Conservation (phyloP, 2,888 invertebrate species). For the Cyaniris semiargus region DNA sequence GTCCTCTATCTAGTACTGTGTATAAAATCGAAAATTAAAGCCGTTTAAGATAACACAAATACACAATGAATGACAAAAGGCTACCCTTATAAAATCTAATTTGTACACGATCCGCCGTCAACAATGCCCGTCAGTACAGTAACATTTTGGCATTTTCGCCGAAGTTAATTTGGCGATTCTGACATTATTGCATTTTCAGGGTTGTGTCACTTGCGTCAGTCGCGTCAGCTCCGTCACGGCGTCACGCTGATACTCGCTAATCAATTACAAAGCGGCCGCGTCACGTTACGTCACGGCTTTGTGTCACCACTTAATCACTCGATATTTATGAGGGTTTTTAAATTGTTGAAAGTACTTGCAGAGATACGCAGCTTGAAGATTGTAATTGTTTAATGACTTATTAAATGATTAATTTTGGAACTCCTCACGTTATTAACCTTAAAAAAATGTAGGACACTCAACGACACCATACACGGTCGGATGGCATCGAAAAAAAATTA, state of each 20-base stretch:
- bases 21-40: not conserved
- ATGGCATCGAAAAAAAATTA: no score
- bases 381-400: no score
- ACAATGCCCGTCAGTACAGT: not conserved
- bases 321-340: not conserved
- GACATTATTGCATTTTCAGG: slow-evolving; percentile 17
- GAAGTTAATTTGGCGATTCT: not conserved
- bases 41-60: not conserved
- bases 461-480: no score
- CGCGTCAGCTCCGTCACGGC: not conserved
- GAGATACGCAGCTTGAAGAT: not conserved
- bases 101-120: not conserved
- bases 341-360: not conserved
- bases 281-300: slow-evolving; percentile 16
- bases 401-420: no score
- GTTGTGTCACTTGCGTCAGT: not conserved
- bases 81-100: slow-evolving; percentile 4
- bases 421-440: no score
- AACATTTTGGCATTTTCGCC: not conserved
- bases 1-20: no score
- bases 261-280: slow-evolving; percentile 9
- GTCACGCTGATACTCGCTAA: not conserved
- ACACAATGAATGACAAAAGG: not conserved
- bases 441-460: no score
- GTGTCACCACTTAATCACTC: slow-evolving; percentile 7